These are phyloP conservation scores for Pterocles burchelli DNA, from an alignment of 2,113 vertebrate species.

Conservation along the genomic window DNA sequence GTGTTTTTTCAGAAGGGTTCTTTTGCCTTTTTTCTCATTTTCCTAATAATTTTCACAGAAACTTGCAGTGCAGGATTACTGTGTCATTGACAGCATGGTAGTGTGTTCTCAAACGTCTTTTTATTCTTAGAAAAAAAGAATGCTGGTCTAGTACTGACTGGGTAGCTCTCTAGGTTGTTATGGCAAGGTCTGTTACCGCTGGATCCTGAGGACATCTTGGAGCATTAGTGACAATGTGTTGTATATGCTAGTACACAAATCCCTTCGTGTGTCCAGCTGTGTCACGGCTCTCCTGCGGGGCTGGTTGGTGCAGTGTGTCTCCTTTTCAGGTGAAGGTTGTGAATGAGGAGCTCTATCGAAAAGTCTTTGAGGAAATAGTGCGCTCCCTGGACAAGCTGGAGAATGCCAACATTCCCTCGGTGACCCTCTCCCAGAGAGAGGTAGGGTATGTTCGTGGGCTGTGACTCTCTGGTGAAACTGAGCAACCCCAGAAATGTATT, in stretches of 20 bases:
- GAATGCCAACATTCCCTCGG: constrained; percentile 95
- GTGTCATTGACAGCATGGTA: not conserved
- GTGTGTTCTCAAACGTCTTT: not conserved
- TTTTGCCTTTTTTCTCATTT: not conserved
- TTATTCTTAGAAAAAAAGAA: not conserved
- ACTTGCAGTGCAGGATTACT: not conserved
- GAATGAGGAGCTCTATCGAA: constrained; percentile 85
- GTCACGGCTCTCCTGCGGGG: not conserved
- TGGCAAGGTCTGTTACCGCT: not conserved
- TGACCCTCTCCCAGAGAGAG: constrained; percentile 85
- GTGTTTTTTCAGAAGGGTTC: not conserved
- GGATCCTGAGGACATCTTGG: not conserved
- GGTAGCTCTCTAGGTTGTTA: not conserved
- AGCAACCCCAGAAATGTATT: not conserved
- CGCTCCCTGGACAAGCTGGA: constrained; percentile 94
- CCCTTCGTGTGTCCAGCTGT: not conserved
- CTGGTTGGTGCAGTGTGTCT: not conserved
- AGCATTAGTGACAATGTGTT: not conserved
- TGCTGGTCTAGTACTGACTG: not conserved
- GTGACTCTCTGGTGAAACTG: not conserved
- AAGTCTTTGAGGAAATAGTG: constrained; percentile 91
- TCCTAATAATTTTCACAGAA: not conserved
- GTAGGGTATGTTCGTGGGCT: constrained; percentile 61
- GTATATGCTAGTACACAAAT: not conserved
- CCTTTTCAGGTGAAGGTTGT: constrained; percentile 87